Base-by-base conservation (phyloP, 2,888 invertebrate genomes). In the Aphidoletes aphidimyza region DNA sequence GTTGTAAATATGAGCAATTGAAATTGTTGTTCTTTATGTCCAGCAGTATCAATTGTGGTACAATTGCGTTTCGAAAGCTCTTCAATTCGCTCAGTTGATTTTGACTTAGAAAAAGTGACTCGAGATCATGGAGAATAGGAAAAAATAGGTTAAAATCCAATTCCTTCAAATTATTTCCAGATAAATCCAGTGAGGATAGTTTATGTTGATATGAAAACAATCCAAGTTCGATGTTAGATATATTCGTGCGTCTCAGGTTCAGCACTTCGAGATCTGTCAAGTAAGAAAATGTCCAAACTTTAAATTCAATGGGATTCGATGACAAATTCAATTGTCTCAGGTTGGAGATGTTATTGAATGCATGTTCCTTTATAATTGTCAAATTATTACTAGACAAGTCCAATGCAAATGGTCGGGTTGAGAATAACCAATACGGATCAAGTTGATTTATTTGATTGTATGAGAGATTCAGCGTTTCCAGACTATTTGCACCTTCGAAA, bases 61-160 rank as follows among this genome's bases (percentile, higher is more conserved):
- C 9, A 17, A 47, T 11, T 17, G 9, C 17, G 17, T 47, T 47
- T 47, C 19, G 17, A 47, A 6, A 42, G 42, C 42, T 47, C 22
- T 34, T 45, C 30, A 83, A 47, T 45, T 83, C 39, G 9, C 26
- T 37, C 22, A 83, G 17, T 19, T 83, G 42, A 83, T 83, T 83
- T n/a, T 47, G 17, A 14, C 45, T 30, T 26, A 83, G 11, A 8
- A n/a, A 22, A 26, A 83, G 30, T 45, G 30, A 11, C 1, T 45
- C 3, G 19, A 83, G 19, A 47, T 83, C 34, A 6, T 47, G 42
- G 1, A 83, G 14, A 19, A 39, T 14, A 0, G 83, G 34, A 1
- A 34, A 17, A 34, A 83, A 83, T 14, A 47, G 14, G 26, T 26
- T 26, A 19, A 83, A 83, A 34, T 83, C 47, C 19, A 83, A 2